Base-by-base conservation (phyloP, 2,888 invertebrate genomes). In the Caenorhabditis drosophilae region DNA sequence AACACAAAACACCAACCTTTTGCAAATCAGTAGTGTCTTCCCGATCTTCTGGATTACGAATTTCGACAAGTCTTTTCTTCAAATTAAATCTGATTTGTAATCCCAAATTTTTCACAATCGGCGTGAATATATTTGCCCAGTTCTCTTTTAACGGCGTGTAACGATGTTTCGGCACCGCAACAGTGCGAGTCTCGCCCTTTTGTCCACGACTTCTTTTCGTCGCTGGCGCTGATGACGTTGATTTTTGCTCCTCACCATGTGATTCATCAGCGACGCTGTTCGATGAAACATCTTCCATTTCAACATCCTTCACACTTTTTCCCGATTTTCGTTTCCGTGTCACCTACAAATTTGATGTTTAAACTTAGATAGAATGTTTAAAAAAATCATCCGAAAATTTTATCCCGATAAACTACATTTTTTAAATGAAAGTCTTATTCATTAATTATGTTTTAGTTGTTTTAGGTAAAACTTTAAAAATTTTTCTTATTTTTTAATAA, bases 111-210 rank as follows among this genome's bases (percentile, higher is more conserved):
- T 98, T 94, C 0, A 97, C 96, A 31, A 99, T 88, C 0, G 98
- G 96, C 46, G 92, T 91, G 83, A 94, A 94, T 74, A 99, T 93
- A 85, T 96, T 93, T 85, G 93, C 87, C 98, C 98, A 99, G 81
- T 91, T 92, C 81, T 95, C 92, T 86, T 95, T 96, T 9, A 98
- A 85, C 0, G 97, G 94, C 9, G 92, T 90, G 81, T 92, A 93
- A 84, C 98, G 90, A 79, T 98, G 92, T 4, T 91, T 88, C 15
- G 98, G 98, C n/a, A 98, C 93, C 7, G 91, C 86, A 35, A 75
- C 70, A 34, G 63, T 62, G 18, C 81, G 67, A 15, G 61, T 58
- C 44, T 80, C 80, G 42, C 69, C 70, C 22, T 71, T 75, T 38
- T 62, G 63, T 54, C 74, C 75, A 45, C 62, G 71, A 26, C 63